Evolutionary conservation across 2,888 invertebrate species (phyloP).

Genomic region (Drosophila austrosaltans): DNA sequence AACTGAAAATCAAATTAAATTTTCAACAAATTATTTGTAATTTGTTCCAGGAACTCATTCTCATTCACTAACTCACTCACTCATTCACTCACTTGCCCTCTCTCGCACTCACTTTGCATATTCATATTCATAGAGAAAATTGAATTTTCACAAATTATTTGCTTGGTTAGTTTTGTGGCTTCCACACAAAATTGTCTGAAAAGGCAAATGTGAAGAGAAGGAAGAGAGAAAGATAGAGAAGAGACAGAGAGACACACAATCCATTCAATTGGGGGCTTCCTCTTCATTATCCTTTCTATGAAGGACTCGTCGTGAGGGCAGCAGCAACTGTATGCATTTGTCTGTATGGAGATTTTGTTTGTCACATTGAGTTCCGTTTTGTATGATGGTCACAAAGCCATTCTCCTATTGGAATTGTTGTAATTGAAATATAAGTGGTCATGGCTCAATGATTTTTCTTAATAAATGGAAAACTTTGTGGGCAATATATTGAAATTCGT

Average conservation of each 20-base stretch:
- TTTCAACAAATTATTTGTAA: constrained; percentile 63
- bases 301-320: constrained; percentile 26
- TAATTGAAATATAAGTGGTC: constrained; percentile 64
- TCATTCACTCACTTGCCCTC: constrained; percentile 21
- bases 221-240: not conserved
- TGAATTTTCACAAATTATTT: constrained; percentile 77
- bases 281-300: constrained; percentile 65
- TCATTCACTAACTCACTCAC: constrained; percentile 12
- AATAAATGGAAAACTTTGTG: not conserved
- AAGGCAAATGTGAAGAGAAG: constrained; percentile 10
- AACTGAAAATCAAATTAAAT: constrained; percentile 70
- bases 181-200: constrained; percentile 71
- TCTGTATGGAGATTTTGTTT: constrained; percentile 21
- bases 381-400: constrained; percentile 30
- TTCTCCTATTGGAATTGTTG: constrained; percentile 32
- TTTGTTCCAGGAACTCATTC: constrained; percentile 38
- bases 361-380: constrained; percentile 53
- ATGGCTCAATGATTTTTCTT: constrained; percentile 17
- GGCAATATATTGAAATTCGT: not conserved
- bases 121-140: constrained; percentile 72
- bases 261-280: constrained; percentile 54
- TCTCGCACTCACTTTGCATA: constrained; percentile 35
- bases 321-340: constrained; percentile 36
- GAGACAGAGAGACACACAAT: constrained; percentile 25
- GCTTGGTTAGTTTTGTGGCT: constrained; percentile 79